phyloP scores from a whole-genome alignment of 2,113 vertebrate species.

The Limanda limanda region DNA sequence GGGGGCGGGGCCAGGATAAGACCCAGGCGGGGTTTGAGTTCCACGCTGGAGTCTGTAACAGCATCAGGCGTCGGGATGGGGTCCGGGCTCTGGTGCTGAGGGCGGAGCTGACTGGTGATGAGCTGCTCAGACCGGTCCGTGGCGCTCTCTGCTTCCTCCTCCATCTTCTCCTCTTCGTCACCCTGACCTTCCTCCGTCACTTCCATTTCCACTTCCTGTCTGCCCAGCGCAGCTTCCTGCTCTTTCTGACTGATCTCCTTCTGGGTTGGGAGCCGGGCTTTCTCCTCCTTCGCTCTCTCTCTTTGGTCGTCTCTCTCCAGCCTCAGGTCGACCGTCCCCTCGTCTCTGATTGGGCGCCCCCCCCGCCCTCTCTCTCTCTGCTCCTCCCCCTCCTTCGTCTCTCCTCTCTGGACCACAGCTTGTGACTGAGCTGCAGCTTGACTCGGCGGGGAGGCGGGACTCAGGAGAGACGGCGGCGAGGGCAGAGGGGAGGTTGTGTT shows the following conservation, averaged over 20 bases:
- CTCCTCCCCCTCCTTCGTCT: constrained; percentile 6
- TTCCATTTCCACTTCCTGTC: constrained; percentile 56
- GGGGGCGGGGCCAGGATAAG: not conserved
- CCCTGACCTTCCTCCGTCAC: constrained; percentile 55
- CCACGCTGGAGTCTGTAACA: constrained; percentile 21
- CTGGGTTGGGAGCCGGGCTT: not conserved
- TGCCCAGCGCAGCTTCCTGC: not conserved
- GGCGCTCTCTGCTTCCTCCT: constrained; percentile 35
- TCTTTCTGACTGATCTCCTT: not conserved
- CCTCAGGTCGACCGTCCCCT: not conserved
- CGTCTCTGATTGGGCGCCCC: constrained; percentile 7
- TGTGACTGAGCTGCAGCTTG: constrained; percentile 37
- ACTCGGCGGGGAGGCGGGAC: constrained; percentile 58
- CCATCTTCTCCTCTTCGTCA: constrained; percentile 32
- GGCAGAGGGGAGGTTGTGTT: constrained; percentile 54
- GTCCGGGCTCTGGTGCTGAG: not conserved
- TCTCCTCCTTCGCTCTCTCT: constrained; percentile 49
- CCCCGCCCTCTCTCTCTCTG: not conserved
- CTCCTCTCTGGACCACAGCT: constrained; percentile 29
- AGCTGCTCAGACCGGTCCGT: constrained; percentile 64
- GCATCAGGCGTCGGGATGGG: fast-evolving
- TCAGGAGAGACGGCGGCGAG: constrained; percentile 63
- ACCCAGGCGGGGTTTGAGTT: constrained; percentile 16
- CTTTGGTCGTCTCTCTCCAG: constrained; percentile 60
- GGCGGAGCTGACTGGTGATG: constrained; percentile 9